Conservation (phyloP, 1,140 invertebrate species). For the Camponotus pennsylvanicus region DNA sequence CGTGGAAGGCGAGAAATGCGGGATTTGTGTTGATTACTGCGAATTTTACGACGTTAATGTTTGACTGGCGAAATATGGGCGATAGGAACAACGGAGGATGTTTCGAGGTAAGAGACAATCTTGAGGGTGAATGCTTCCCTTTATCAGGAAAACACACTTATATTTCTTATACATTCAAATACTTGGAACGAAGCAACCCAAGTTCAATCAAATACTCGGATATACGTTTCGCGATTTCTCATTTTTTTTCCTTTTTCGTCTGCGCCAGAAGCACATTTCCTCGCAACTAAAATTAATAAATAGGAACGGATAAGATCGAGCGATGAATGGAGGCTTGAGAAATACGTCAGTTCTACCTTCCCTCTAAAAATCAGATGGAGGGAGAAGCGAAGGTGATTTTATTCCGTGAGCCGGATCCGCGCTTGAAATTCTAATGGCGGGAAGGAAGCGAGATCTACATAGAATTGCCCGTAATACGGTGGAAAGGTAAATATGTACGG, state of each 20-base stretch:
- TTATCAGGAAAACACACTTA: not conserved
- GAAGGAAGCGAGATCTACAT: slow-evolving; percentile 58
- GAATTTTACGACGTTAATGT: slow-evolving; percentile 56
- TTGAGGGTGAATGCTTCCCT: not conserved
- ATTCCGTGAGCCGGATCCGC: slow-evolving; percentile 54
- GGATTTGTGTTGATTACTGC: slow-evolving; percentile 27
- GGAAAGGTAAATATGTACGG: slow-evolving; percentile 55
- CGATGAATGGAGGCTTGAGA: slow-evolving; percentile 35
- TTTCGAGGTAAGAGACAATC: slow-evolving; percentile 41
- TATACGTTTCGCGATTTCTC: not conserved
- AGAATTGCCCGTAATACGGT: slow-evolving; percentile 56
- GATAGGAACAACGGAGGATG: not conserved
- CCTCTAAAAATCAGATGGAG: not conserved
- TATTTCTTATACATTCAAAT: slow-evolving; percentile 14
- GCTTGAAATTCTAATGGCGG: slow-evolving; percentile 61
- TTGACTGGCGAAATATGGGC: slow-evolving; percentile 20
- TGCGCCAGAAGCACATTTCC: too few relatives aligned
- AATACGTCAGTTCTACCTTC: not conserved
- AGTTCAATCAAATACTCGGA: not conserved
- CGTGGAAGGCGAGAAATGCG: slow-evolving; percentile 31
- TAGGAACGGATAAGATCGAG: slow-evolving; percentile 4
- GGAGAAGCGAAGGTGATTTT: slow-evolving; percentile 38
- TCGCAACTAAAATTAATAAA: slow-evolving; percentile 25
- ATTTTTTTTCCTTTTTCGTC: not conserved
- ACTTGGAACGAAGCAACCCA: not conserved